Conservation (phyloP, 1,140 invertebrate species). For the Drosophila willistoni region DNA sequence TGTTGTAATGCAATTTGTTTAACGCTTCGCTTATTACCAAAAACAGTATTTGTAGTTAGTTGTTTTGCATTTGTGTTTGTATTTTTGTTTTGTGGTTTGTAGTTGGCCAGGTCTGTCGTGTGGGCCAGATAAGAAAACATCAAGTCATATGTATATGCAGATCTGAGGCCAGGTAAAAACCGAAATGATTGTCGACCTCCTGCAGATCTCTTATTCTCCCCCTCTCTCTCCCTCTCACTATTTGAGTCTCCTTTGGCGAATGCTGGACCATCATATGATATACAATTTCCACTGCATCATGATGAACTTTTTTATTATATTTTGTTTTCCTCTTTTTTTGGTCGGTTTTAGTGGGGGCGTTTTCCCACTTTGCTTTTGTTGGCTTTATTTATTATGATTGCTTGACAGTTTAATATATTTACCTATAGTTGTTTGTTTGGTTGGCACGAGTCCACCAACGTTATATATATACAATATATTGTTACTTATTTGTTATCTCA, state of each 20-base stretch:
- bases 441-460: slow-evolving; percentile 48
- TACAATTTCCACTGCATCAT: slow-evolving; percentile 16
- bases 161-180: neutral
- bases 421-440: slow-evolving; percentile 30
- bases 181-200: slow-evolving; percentile 4
- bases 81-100: neutral
- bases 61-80: slow-evolving; percentile 24
- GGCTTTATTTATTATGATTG: slow-evolving; percentile 57
- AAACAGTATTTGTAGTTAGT: slow-evolving; percentile 58
- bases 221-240: too few relatives aligned
- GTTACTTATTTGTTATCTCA: slow-evolving; percentile 40
- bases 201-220: neutral
- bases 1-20: slow-evolving; percentile 80
- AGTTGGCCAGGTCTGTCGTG: slow-evolving; percentile 37
- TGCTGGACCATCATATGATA: slow-evolving; percentile 4
- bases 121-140: slow-evolving; percentile 22
- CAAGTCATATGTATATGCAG: slow-evolving; percentile 1
- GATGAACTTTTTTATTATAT: slow-evolving; percentile 16
- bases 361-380: slow-evolving; percentile 30
- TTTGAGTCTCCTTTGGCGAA: neutral
- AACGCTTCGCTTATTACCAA: slow-evolving; percentile 81
- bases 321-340: slow-evolving; percentile 7
- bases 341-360: slow-evolving; percentile 35
- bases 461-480: neutral
- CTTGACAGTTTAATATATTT: slow-evolving; percentile 66